Evolutionary conservation across 2,888 invertebrate species (phyloP), one percentile per base, ranked within the genome.

Genomic region (Eueremaeus valkanovi): DNA sequence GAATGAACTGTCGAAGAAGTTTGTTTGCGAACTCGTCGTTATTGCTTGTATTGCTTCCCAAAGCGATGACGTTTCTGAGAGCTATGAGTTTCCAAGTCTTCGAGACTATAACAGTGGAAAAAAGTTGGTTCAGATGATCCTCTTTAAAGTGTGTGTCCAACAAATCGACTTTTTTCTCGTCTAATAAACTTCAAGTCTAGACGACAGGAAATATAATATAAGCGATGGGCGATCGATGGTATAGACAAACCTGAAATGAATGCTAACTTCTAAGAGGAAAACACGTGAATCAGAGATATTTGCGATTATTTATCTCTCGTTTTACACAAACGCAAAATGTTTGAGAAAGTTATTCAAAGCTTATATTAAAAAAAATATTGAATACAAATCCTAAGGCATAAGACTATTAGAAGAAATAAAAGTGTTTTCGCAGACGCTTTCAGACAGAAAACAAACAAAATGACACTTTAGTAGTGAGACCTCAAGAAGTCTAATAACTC

Each of bases 381-480:
- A 9, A 61, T 27, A 13, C 61, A 61, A n/a, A 61, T 61, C 29
- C 33, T 5, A 55, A 55, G 55, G 18, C n/a, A 51, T 24, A 61
- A 13, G 5, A 61, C 61, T 31, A 61, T 31, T 61, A 11, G 8
- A n/a, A n/a, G n/a, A n/a, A n/a, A n/a, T n/a, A 11, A 58, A 58
- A 24, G 18, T 6, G 24, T 3, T 27, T 58, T 21, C 24, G 27
- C 45, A 45, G 51, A 51, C n/a, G n/a, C 5, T 51, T 45, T 61
- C 36, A 66, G 66, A 66, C 66, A 66, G 66, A 66, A 66, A 66
- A 66, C 66, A 66, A 66, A 66, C 18, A 66, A 66, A 40, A 66
- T n/a, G 66, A 66, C 36, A 66, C 66, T 3, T 66, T 61, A 16
- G n/a, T 27, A 55, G 55, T 45, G 18, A 45, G 45, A 45, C 18